Percentiles rank a stretch among this genome's conserved stretches.
Evolutionary conservation across 2,797 vertebrate genomes (phyloP).

Genomic region (Setipinna tenuifilis): DNA sequence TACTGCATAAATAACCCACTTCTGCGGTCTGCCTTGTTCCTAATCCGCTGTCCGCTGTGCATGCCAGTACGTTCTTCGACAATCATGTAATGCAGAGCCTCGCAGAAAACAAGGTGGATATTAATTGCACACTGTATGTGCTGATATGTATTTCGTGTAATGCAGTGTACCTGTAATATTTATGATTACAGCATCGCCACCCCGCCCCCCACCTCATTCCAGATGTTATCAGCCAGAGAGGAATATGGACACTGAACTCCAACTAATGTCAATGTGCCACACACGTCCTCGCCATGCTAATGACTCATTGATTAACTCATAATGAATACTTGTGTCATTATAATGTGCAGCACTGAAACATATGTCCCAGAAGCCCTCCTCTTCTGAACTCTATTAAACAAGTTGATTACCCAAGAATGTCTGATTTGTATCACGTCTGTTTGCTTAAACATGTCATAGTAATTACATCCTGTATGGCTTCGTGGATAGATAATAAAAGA

Average conservation of each 20-base stretch:
- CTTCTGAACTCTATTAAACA: neutral
- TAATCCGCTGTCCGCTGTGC: too few species aligned
- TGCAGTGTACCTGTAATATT: neutral
- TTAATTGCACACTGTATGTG: neutral
- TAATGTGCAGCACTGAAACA: neutral
- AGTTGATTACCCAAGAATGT: neutral
- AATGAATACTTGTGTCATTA: neutral
- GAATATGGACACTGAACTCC: neutral
- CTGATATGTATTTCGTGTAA: neutral
- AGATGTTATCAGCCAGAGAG: neutral
- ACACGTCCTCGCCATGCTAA: neutral
- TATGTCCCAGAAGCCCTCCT: neutral
- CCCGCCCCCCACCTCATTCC: neutral
- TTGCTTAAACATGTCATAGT: neutral
- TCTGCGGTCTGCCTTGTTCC: neutral
- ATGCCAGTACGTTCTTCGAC: too few species aligned
- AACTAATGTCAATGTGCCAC: neutral
- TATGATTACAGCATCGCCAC: neutral
- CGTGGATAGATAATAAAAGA: neutral
- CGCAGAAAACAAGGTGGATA: neutral
- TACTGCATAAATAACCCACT: constrained; percentile 33
- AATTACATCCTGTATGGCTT: neutral
- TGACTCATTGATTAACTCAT: constrained; percentile 27
- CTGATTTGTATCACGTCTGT: neutral
- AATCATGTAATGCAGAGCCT: neutral